Conservation (phyloP, 2,113 vertebrate genomes). For the Rutilus rutilus region DNA sequence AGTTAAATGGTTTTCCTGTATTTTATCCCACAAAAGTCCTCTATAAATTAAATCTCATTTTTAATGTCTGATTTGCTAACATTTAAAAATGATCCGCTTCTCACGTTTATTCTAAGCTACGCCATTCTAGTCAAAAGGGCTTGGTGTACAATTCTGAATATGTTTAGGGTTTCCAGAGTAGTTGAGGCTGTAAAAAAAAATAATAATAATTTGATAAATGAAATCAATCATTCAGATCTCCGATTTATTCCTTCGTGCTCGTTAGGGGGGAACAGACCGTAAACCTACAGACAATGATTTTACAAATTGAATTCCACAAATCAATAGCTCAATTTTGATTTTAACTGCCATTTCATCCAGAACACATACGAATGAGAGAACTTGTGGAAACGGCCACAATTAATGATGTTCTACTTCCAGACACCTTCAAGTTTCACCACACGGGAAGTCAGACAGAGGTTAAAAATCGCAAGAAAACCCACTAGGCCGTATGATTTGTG, state of each 20-base stretch:
- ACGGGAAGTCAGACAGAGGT: not conserved
- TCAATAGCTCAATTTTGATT: not conserved
- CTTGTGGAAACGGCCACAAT: not conserved
- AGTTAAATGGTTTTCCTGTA: not conserved
- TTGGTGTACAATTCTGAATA: not conserved
- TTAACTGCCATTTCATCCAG: not conserved
- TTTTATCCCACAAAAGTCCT: not conserved
- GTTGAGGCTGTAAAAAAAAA: not conserved
- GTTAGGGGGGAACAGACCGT: not conserved
- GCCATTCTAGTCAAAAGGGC: not conserved
- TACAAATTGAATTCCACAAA: not conserved
- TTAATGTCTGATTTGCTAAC: not conserved
- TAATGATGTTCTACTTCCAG: not conserved
- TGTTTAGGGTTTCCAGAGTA: not conserved
- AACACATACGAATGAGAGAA: not conserved
- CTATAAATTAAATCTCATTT: not conserved
- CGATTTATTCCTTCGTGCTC: not conserved
- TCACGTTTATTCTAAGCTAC: not conserved
- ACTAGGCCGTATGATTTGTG: not conserved
- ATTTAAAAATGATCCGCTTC: too few relatives aligned
- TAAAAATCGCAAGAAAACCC: not conserved
- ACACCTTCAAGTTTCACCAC: not conserved
- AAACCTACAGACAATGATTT: not conserved
- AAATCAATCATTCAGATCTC: not conserved
- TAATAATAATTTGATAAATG: not conserved